phyloP scores from a whole-genome alignment of 2,888 invertebrate species.

The Lithophane socia region DNA sequence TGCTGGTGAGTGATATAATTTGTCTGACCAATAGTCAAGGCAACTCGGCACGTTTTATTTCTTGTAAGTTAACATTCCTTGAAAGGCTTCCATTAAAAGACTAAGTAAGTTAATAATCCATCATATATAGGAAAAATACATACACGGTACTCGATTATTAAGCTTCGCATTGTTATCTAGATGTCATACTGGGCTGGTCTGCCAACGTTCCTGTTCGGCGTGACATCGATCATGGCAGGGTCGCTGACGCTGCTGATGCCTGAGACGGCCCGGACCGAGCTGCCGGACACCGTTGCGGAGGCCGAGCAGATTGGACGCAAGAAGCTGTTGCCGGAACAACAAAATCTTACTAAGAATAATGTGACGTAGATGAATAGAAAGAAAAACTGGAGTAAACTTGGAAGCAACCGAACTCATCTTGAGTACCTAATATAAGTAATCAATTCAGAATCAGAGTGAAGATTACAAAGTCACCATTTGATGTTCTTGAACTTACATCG shows the following conservation, averaged over 20 bases:
- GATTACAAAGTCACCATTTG: not conserved
- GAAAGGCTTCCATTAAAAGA: not conserved
- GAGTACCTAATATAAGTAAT: too few species aligned
- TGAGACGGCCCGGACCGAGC: slow-evolving; percentile 85
- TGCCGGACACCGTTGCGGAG: slow-evolving; percentile 88
- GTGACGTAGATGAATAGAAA: slow-evolving; percentile 21
- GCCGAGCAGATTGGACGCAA: slow-evolving; percentile 83
- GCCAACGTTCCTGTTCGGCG: slow-evolving; percentile 87
- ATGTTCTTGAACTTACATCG: not conserved
- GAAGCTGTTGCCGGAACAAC: slow-evolving; percentile 46
- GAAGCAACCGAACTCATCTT: not conserved
- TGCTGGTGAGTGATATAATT: slow-evolving; percentile 86
- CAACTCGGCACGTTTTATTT: not conserved
- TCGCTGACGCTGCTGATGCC: slow-evolving; percentile 86
- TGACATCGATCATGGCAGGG: slow-evolving; percentile 85
- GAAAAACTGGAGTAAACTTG: not conserved
- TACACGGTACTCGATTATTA: not conserved
- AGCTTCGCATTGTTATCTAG: slow-evolving; percentile 69
- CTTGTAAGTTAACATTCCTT: not conserved
- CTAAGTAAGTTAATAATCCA: not conserved
- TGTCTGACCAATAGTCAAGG: not conserved
- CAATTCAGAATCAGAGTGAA: not conserved
- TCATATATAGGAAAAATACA: not conserved
- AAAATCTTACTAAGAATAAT: slow-evolving; percentile 34
- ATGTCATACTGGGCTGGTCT: slow-evolving; percentile 86